phyloP scores from a whole-genome alignment of 2,797 vertebrate genomes.

The Gallinago stenura region DNA sequence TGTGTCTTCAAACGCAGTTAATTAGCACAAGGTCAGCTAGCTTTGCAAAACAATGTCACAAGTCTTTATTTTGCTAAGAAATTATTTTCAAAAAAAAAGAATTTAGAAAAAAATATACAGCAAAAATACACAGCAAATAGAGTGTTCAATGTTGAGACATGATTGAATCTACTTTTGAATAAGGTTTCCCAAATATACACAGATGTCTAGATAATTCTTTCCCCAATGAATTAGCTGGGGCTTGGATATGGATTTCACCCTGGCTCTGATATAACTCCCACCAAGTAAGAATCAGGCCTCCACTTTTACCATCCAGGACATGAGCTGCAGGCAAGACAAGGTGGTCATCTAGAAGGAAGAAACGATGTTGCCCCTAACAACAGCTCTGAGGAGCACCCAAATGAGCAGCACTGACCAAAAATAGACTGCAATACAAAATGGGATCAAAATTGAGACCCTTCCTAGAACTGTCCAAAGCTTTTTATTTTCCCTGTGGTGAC shows the following conservation, averaged over 20 bases:
- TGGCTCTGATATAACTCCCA: background rate
- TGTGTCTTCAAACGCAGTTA: constrained; percentile 32
- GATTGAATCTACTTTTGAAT: background rate
- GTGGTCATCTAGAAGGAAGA: background rate
- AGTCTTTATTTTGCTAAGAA: constrained; percentile 31
- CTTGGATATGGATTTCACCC: background rate
- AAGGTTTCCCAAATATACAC: background rate
- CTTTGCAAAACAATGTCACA: constrained; percentile 6
- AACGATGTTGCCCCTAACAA: background rate
- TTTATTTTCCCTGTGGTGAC: background rate
- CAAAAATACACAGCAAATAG: background rate
- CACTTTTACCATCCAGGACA: background rate
- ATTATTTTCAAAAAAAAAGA: background rate
- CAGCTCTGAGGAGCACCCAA: background rate
- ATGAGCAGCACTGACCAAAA: background rate
- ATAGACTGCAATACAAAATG: background rate
- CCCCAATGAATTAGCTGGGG: accelerated
- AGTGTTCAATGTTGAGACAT: background rate
- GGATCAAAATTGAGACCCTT: constrained; percentile 10
- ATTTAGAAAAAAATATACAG: no score
- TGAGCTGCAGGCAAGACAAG: background rate
- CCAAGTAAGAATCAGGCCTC: background rate
- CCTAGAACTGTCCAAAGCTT: constrained; percentile 36
- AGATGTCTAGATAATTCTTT: background rate
- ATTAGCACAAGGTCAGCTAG: constrained; percentile 65